phyloP scores from a whole-genome alignment of 1,140 invertebrate genomes.

The Drosophila triauraria region DNA sequence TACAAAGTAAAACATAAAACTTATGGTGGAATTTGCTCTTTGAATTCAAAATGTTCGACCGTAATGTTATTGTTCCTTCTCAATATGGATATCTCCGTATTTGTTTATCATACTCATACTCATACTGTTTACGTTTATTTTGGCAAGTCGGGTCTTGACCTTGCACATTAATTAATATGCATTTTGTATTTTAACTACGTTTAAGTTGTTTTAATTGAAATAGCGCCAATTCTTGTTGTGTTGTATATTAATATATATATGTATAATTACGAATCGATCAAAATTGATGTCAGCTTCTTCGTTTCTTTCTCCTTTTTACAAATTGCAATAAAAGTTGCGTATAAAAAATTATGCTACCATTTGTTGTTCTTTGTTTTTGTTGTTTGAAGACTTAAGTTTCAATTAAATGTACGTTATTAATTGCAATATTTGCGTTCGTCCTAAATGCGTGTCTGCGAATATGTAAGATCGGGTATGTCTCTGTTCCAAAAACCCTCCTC shows the following conservation, averaged over 20 bases:
- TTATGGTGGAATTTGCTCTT: conserved; percentile 45
- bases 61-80: conserved; percentile 11
- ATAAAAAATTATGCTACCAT: conserved; percentile 79
- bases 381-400: conserved; percentile 65
- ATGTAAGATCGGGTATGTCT: conserved; percentile 79
- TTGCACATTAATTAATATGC: conserved; percentile 59
- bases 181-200: conserved; percentile 70
- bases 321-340: conserved; percentile 78
- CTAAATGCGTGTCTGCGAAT: conserved; percentile 76
- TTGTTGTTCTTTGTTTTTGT: conserved; percentile 48
- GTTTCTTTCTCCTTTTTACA: conserved; percentile 65
- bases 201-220: conserved; percentile 69
- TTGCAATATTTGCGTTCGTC: conserved; percentile 62
- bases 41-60: conserved; percentile 30
- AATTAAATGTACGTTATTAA: conserved; percentile 59
- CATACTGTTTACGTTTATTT: conserved; percentile 52
- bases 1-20: conserved; percentile 42
- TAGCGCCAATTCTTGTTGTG: conserved; percentile 72
- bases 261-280: conserved; percentile 56
- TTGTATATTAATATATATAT: conserved; percentile 49
- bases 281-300: conserved; percentile 54
- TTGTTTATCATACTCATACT: conserved; percentile 34
- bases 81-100: conserved; percentile 31
- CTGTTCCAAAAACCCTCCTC: conserved; percentile 39
- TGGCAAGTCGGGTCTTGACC: conserved; percentile 44